Conservation (phyloP, 2,113 vertebrate genomes). For the Rhea americana region DNA sequence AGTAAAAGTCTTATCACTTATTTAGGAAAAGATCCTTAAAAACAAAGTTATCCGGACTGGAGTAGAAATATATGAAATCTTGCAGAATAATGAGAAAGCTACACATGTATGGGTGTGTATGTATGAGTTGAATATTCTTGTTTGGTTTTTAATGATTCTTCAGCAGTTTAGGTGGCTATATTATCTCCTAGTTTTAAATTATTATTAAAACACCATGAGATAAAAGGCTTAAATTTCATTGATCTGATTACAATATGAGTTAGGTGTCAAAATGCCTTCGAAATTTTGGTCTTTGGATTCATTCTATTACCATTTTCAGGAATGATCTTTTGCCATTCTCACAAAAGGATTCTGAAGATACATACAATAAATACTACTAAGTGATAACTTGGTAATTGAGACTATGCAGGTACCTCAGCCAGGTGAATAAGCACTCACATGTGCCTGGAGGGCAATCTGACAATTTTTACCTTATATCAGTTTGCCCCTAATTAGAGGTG, state of each 20-base stretch:
- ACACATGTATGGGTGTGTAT: rapidly evolving
- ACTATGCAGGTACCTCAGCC: not conserved
- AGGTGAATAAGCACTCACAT: conserved; percentile 10
- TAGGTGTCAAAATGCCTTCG: not conserved
- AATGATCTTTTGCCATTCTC: not conserved
- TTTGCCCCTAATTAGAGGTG: conserved; percentile 11
- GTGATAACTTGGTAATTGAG: not conserved
- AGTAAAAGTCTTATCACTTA: not conserved
- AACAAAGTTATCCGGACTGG: not conserved
- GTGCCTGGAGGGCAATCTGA: conserved; percentile 12
- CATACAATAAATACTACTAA: conserved; percentile 2
- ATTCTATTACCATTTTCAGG: not conserved
- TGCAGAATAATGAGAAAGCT: not conserved
- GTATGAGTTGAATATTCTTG: not conserved
- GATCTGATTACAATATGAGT: not conserved
- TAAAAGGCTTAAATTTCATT: conserved; percentile 15
- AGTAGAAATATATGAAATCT: not conserved
- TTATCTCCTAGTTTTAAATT: not conserved
- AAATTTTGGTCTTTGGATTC: not conserved
- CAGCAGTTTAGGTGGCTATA: not conserved
- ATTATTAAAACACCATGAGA: not conserved
- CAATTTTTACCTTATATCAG: conserved; percentile 25
- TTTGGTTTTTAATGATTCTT: not conserved
- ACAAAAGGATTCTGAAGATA: not conserved
- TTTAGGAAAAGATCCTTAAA: not conserved